Base-by-base conservation (phyloP, 2,113 vertebrate species). In the Athene cunicularia region DNA sequence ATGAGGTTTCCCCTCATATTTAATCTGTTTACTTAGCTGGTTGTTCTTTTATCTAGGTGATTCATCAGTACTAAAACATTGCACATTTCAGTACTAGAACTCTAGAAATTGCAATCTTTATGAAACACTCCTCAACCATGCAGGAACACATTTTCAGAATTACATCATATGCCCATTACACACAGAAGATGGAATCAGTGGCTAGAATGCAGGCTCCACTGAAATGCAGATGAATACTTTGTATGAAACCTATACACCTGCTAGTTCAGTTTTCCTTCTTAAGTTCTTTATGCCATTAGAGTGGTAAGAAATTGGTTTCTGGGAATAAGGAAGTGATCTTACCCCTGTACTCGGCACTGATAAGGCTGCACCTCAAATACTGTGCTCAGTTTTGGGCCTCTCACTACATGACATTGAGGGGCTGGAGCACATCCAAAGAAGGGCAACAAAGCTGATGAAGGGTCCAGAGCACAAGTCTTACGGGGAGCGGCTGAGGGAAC, bases 361-460 rank as follows among this genome's bases (percentile, higher is more conserved):
- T 52, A 55, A 66, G 59, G 28, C 37, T 0, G 0, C 28, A 37
- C 23, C 14, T 86, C 0, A 0, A 41, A 13, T 27, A 5, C 27
- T 30, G 5, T 56, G 35, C 43, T 43, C 11, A 3, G 12, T 58
- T 71, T 21, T 56, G n/a, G 15, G 32, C 32, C 21, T 2, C 11
- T 60, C 52, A 27, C 53, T 39, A 1, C 17, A 60, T 23, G 49
- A 14, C 21, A 5, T 11, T 3, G 60, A 55, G n/a, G 21, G 7
- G 7, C 55, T 68, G n/a, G 10, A 12, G 3, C 4, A 0, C 26
- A 12, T 84, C 3, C 39, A 55, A 2, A 59, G 63, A 19, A n/a
- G 24, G 16, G 9, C 33, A 56, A 4, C 1, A 0, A 49, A 45
- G 45, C 19, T 79, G 21, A 20, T 26, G 32, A 45, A 18, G 27